A percentile compares a stretch with the other conserved stretches of the same genome.
Conservation (phyloP, 1,140 invertebrate species). For the Venturia canescens region DNA sequence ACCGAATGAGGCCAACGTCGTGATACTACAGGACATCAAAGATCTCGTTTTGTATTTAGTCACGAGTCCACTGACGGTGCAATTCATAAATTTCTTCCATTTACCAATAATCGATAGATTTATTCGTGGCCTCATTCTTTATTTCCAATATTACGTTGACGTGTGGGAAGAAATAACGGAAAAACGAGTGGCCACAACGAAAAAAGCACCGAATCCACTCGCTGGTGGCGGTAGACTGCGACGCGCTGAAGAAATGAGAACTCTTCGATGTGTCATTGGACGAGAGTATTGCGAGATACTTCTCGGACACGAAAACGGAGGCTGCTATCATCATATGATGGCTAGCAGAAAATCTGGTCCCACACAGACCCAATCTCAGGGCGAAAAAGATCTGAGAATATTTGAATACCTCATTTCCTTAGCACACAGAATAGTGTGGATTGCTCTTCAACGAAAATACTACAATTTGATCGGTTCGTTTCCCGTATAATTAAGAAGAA, state of each 20-base stretch:
- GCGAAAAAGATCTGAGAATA: constrained; percentile 79
- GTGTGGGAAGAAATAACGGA: constrained; percentile 78
- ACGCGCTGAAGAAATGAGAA: constrained; percentile 78
- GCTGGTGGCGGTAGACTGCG: constrained; percentile 77
- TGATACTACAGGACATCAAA: constrained; percentile 82
- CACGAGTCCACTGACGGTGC: constrained; percentile 74
- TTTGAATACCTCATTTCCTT: constrained; percentile 79
- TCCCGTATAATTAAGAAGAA: not conserved
- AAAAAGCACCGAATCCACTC: constrained; percentile 78
- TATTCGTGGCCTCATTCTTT: constrained; percentile 80
- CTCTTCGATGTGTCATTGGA: constrained; percentile 78
- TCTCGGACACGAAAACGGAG: constrained; percentile 75
- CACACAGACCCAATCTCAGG: constrained; percentile 74
- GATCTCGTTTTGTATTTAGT: constrained; percentile 80
- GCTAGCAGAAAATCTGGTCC: constrained; percentile 69
- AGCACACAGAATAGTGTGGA: constrained; percentile 80
- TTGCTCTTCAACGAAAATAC: constrained; percentile 79
- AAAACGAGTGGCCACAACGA: constrained; percentile 77
- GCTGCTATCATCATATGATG: constrained; percentile 79
- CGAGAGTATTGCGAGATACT: constrained; percentile 80
- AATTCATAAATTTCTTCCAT: constrained; percentile 80
- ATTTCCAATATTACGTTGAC: constrained; percentile 80
- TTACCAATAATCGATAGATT: constrained; percentile 79
- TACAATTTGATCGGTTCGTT: constrained; percentile 78
- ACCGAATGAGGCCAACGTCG: constrained; percentile 76